These are phyloP conservation scores for Nicator chloris DNA, from an alignment of 2,113 vertebrate species.

Conservation along the genomic window DNA sequence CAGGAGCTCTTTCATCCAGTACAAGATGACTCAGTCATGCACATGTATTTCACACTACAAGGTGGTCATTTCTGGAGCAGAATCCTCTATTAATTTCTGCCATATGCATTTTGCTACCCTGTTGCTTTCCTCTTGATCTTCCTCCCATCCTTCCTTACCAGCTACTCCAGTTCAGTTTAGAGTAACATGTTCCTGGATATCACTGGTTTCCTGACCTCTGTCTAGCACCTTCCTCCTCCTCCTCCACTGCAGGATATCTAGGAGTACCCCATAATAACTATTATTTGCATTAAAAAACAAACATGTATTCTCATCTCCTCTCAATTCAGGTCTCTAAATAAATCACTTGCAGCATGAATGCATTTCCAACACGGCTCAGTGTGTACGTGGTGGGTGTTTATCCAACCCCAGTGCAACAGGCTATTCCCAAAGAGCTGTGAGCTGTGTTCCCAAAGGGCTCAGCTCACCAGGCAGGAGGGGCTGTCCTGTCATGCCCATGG, in stretches of 20 bases:
- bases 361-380: not conserved
- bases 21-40: not conserved
- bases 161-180: not conserved
- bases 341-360: not conserved
- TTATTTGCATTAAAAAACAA: not conserved
- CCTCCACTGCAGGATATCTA: not conserved
- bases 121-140: not conserved
- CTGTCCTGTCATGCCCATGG: constrained; percentile 87
- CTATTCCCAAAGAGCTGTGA: not conserved
- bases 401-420: not conserved
- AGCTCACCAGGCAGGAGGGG: constrained; percentile 87
- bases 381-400: fast-evolving
- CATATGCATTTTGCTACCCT: not conserved
- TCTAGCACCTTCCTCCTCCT: not conserved
- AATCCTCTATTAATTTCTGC: not conserved
- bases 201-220: not conserved
- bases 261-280: not conserved
- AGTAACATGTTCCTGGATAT: not conserved
- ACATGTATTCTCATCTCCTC: not conserved
- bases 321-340: not conserved
- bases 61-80: not conserved
- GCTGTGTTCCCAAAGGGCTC: not conserved
- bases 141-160: not conserved
- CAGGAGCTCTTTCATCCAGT: not conserved
- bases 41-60: not conserved